Evolutionary conservation across 2,797 vertebrate species (phyloP), one percentile per base, ranked within the genome.

Genomic region (Mormyrops boulengeri): DNA sequence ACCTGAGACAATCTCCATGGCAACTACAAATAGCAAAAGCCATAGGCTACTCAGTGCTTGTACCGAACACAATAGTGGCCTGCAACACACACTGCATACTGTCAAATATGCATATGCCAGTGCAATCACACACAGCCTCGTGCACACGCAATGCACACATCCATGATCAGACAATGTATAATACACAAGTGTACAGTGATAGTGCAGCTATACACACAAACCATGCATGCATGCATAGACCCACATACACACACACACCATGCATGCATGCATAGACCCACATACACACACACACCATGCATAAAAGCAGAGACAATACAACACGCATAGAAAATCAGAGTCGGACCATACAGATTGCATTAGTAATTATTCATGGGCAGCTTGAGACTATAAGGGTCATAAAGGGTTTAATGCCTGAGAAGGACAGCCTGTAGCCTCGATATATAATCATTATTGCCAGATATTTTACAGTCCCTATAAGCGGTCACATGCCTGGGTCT

Each of bases 141-240:
- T 69, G 86, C 14, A 62, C 60, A 38, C 77, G 22, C 11, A 26
- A 88, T 11, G 89, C 26, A 53, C 53, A 92, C 90, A 91, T 91
- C 90, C 92, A 92, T 14, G 89, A 93, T 92, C 91, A 82, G n/a
- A 88, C 69, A 90, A 34, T 34, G 50, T 26, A 66, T 11, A 8
- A 69, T 14, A 55, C 34, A 62, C 26, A 88, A 9, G 85, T 55
- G 47, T 82, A 87, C 87, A 66, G 55, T 52, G 66, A 52, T 85
- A 91, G 69, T 73, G 66, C 26, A 89, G 38, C 90, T 73, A 91
- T 90, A 90, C 89, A 57, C 88, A 73, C 88, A 88, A 47, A 55
- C 8, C 44, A 6, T 69, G 41, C 85, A n/a, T 86, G 85, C 85
- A 87, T 26, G 52, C 30, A 34, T 30, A 55, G 26, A 14, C 50